Percentiles rank a stretch among this genome's conserved stretches.
These are phyloP conservation scores for Troides aeacus DNA, from an alignment of 2,888 invertebrate species.

Conservation along the genomic window DNA sequence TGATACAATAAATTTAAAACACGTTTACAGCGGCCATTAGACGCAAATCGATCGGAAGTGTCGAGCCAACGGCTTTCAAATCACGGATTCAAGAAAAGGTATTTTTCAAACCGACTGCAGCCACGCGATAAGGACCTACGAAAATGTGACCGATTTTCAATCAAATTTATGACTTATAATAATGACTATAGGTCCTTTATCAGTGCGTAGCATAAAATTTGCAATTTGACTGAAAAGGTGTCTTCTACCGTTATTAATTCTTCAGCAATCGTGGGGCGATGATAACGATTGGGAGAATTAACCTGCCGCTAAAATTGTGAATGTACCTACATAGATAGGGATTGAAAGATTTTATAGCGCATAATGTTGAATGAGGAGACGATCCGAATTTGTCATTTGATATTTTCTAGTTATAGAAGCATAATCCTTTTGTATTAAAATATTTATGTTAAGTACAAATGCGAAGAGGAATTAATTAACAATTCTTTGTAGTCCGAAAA, in stretches of 20 bases:
- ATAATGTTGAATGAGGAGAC: constrained; percentile 6
- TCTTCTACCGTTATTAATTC: constrained; percentile 77
- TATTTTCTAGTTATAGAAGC: not conserved
- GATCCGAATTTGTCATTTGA: constrained; percentile 3
- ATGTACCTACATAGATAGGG: constrained; percentile 15
- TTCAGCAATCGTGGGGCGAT: constrained; percentile 73
- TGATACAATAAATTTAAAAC: constrained; percentile 13
- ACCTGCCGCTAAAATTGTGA: constrained; percentile 63
- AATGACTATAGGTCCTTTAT: constrained; percentile 79
- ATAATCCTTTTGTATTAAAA: not conserved
- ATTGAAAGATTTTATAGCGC: constrained; percentile 41
- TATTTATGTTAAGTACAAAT: not conserved
- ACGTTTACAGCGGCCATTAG: constrained; percentile 64
- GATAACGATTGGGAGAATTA: constrained; percentile 77
- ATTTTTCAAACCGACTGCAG: constrained; percentile 78
- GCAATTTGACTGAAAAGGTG: constrained; percentile 78
- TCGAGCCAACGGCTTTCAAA: constrained; percentile 59
- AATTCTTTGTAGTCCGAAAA: not conserved
- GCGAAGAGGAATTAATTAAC: no score
- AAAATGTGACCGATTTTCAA: constrained; percentile 79
- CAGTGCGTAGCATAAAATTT: constrained; percentile 72
- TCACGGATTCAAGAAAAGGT: constrained; percentile 56
- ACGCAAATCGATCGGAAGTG: constrained; percentile 74
- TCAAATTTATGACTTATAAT: constrained; percentile 79
- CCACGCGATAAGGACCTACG: constrained; percentile 69